Evolutionary conservation across 2,888 invertebrate genomes (phyloP), one percentile per base, ranked within the genome.

Genomic region (Balanococcus diminutus): DNA sequence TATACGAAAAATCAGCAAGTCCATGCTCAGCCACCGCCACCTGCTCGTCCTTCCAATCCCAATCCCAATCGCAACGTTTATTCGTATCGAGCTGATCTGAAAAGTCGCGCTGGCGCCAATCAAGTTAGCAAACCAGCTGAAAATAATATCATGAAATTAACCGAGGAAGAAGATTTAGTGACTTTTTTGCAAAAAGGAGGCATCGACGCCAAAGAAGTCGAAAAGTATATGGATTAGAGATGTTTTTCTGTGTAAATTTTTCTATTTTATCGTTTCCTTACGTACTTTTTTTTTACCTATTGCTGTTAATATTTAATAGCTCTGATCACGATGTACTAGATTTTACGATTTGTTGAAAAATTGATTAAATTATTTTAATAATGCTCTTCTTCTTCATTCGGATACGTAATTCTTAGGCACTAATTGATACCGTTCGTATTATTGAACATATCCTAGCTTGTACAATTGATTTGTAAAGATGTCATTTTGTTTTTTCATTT

Each of bases 1-100:
- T 85, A 85, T 31, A 56, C 56, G 8, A 85, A 85, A 51, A 85
- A 85, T 46, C 85, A 39, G 25, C 85, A 85, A 46, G 75, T 79
- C 16, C 75, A 79, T 11, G 31, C 51, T 42, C 75, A 39, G 25
- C 1, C 19, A 16, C n/a, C 79, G 32, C 79, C 14, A 28, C 79
- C 4, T 51, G n/a, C 85, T 16, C 75, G 85, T n/a, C 39, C 75
- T 28, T 22, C 79, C 19, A 83, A 79, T 46, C 85, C 79, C 16
- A 85, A 31, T 28, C 25, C 79, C 19, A 83, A 79, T 46, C 85
- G 85, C 16, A 85, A 31, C 51, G 51, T 85, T 5, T 85, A 85
- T 75, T 51, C 85, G 8, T 85, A 46, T n/a, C 46, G 85, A 75
- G 85, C 79, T 28, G 85, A 85, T 28, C 75, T 42, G 28, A 85